Base-by-base conservation (phyloP, 2,113 vertebrate genomes). In the Atherinomorus stipes region DNA sequence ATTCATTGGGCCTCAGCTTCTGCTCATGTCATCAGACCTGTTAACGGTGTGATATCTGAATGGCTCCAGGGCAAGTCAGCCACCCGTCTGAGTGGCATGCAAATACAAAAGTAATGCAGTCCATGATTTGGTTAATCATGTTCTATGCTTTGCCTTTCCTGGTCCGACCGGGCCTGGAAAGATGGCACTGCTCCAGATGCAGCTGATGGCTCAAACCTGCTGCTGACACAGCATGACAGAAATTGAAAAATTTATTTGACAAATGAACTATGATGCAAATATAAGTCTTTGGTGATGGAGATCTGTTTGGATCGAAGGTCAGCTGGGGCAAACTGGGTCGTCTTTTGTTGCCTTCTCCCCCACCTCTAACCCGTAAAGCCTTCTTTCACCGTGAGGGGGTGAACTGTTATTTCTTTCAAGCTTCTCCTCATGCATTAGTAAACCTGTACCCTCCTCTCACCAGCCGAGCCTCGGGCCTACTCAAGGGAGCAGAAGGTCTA, bases 181-280 rank as follows among this genome's bases (percentile, higher is more conserved):
- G 38, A 82, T 19, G 19, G 31, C 42, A 28, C 19, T 11, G 34
- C 45, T 62, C 22, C 16, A 42, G 64, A 65, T 40, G 13, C 25
- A 40, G 47, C 34, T 26, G 21, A 11, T 69, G 65, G 61, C 75
- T 64, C 66, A 37, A 59, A 52, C 49, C 52, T 49, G 72, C 71
- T 45, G 34, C 47, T 64, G 85, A 90, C 84, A 72, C 64, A 38
- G 82, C 81, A 73, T 90, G 85, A 90, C 85, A 76, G 21, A 68
- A 72, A 71, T 19, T 47, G 28, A 60, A 71, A 84, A 80, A 89
- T 85, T 40, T 26, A 78, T 84, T 61, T 88, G 89, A 89, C 87
- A 84, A 86, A 84, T 71, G 37, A 71, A 88, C 79, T 80, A 73
- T 80, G 64, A 91, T 91, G 88, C 90, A 89, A 90, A 90, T 89